Conservation (phyloP, 2,888 invertebrate genomes). For the Taenaris catops region DNA sequence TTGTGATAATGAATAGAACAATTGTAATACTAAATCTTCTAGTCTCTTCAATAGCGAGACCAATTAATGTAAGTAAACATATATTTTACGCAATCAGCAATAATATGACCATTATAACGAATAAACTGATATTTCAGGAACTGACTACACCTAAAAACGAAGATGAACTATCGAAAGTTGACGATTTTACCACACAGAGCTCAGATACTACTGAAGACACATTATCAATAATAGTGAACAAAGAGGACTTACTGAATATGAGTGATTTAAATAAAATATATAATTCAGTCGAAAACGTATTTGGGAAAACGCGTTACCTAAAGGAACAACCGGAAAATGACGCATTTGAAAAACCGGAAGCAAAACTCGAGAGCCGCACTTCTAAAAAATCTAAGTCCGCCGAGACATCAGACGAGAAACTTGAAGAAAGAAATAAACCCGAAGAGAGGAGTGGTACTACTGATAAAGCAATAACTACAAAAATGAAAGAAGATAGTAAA, state of each 20-base stretch:
- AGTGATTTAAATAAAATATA: conserved; percentile 8
- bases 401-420: neutral
- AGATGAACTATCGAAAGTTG: neutral
- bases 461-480: neutral
- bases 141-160: neutral
- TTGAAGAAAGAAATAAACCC: too few species aligned
- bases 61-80: conserved; percentile 14
- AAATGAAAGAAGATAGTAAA: conserved; percentile 5
- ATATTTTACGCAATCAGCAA: too few species aligned
- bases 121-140: neutral
- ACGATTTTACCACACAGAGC: neutral
- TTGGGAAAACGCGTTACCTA: conserved; percentile 1
- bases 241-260: conserved; percentile 4
- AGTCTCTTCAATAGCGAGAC: conserved; percentile 2
- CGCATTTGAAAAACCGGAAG: neutral
- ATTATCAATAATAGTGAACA: conserved; percentile 1
- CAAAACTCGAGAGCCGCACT: neutral
- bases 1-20: conserved; percentile 12
- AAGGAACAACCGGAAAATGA: conserved; percentile 4
- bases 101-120: neutral
- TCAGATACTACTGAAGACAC: neutral
- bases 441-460: neutral
- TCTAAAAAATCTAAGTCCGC: neutral
- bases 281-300: neutral
- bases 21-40: conserved; percentile 9